Base-by-base conservation (phyloP, 2,888 invertebrate species). In the Dolichopus griseipennis region DNA sequence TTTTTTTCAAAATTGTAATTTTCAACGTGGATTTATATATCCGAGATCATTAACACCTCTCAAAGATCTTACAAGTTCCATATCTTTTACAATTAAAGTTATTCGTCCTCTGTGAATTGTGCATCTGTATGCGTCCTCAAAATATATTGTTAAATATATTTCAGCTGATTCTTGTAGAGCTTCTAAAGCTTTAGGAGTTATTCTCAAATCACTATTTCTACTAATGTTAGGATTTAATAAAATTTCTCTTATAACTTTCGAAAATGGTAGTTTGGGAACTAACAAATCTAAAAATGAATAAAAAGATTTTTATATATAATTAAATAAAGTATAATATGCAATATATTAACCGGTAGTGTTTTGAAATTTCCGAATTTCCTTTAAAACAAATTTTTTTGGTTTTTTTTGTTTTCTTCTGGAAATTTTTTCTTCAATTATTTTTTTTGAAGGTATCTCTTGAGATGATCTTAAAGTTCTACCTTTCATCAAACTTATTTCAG, bases 1-100 rank as follows among this genome's bases (percentile, higher is more conserved):
- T n/a, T n/a, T n/a, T n/a, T n/a, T n/a, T n/a, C n/a, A n/a, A n/a
- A n/a, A n/a, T n/a, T n/a, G n/a, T n/a, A n/a, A n/a, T n/a, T n/a
- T n/a, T n/a, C n/a, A n/a, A n/a, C n/a, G n/a, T n/a, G n/a, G n/a
- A n/a, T n/a, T n/a, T n/a, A n/a, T 34, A 43, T 10, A 43, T 15
- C 67, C 70, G 1, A 64, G 65, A 64, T 70, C 70, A 1, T 2
- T 20, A 5, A 62, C 63, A 15, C 82, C 82, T 71, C 83, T 76
- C 5, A 85, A 70, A 69, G 77, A 76, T 37, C 82, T 72, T 66
- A 82, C 77, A 22, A 85, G 72, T 34, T 79, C 74, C 75, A 85
- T 78, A 72, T 85, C 85, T n/a, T 75, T 76, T 6, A 78, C 76
- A 73, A n/a, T n/a, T n/a, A n/a, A n/a, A n/a, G n/a, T n/a, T n/a